A percentile compares a stretch with the other conserved stretches of the same genome.
Conservation (phyloP, 1,140 invertebrate species). For the Ceratoteleas bidentatus region DNA sequence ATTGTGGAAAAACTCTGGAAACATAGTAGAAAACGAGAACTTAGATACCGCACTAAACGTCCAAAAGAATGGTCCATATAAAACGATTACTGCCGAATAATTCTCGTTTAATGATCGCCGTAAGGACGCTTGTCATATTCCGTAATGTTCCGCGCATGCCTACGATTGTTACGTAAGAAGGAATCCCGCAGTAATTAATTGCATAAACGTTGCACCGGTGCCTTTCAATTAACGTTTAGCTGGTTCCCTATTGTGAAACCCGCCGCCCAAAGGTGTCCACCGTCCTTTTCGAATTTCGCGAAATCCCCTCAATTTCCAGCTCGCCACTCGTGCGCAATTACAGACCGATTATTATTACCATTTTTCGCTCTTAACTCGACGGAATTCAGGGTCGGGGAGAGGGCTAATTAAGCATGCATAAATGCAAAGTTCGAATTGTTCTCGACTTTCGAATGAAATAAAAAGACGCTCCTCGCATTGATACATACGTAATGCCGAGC, state of each 20-base stretch:
- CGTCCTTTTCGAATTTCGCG: too few relatives aligned
- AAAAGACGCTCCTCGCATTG: slow-evolving; percentile 25
- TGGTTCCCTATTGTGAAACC: slow-evolving; percentile 6
- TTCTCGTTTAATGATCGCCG: slow-evolving; percentile 26
- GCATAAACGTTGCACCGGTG: slow-evolving; percentile 46
- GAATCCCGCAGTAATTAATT: slow-evolving; percentile 56
- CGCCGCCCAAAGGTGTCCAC: not conserved
- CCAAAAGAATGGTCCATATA: slow-evolving; percentile 6
- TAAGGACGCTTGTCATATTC: slow-evolving; percentile 43
- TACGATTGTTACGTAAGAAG: slow-evolving; percentile 41
- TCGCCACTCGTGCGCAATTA: not conserved
- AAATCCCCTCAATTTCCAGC: too few relatives aligned
- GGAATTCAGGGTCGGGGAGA: too few relatives aligned
- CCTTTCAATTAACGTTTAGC: slow-evolving; percentile 49
- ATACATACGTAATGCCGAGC: slow-evolving; percentile 31
- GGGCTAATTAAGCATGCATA: not conserved
- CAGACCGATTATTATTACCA: not conserved
- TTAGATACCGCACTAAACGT: too few relatives aligned
- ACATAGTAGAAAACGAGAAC: too few relatives aligned
- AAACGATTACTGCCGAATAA: slow-evolving; percentile 33
- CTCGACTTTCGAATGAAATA: slow-evolving; percentile 13
- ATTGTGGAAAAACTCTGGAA: too few relatives aligned
- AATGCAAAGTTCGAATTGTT: not conserved
- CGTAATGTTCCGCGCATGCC: slow-evolving; percentile 40
- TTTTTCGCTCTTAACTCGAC: not conserved